These are phyloP conservation scores for Catocala sponsa DNA, from an alignment of 2,888 invertebrate genomes.

Conservation along the genomic window DNA sequence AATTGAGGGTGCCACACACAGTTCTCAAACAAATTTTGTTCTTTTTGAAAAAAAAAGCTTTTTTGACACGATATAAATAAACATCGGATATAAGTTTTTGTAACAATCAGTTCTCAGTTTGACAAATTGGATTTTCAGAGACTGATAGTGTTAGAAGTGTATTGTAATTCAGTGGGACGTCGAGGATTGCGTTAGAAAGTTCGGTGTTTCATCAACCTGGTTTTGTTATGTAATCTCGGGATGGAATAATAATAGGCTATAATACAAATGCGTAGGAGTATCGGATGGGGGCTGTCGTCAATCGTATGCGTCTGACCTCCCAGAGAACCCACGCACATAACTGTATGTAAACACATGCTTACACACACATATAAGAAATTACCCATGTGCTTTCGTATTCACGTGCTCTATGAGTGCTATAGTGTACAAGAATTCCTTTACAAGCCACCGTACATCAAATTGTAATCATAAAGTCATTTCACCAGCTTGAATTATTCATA, in stretches of 20 bases:
- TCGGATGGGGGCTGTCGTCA: slow-evolving; percentile 60
- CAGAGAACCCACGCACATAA: slow-evolving; percentile 76
- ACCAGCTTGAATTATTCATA: slow-evolving; percentile 38
- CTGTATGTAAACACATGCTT: slow-evolving; percentile 58
- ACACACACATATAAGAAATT: slow-evolving; percentile 25
- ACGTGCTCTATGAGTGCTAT: slow-evolving; percentile 25
- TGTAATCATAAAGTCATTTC: slow-evolving; percentile 43
- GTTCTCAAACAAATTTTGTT: slow-evolving; percentile 41
- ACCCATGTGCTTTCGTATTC: slow-evolving; percentile 24
- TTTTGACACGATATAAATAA: slow-evolving; percentile 40
- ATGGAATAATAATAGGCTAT: slow-evolving; percentile 40
- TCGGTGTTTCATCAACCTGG: slow-evolving; percentile 13
- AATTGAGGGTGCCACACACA: slow-evolving; percentile 58
- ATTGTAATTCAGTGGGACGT: slow-evolving; percentile 2
- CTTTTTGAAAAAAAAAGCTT: slow-evolving; percentile 49
- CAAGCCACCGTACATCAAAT: slow-evolving; percentile 32
- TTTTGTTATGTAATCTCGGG: slow-evolving; percentile 15
- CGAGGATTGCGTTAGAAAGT: slow-evolving; percentile 7
- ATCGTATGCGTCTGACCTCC: slow-evolving; percentile 64
- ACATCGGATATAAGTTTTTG: slow-evolving; percentile 41
- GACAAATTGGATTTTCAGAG: slow-evolving; percentile 33
- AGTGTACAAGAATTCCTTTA: slow-evolving; percentile 21
- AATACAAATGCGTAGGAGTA: slow-evolving; percentile 62
- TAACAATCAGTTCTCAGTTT: slow-evolving; percentile 25
- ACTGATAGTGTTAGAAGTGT: slow-evolving; percentile 19